A percentile compares a stretch with the other conserved stretches of the same genome.
These are phyloP conservation scores for Philonicus albiceps DNA, from an alignment of 2,888 invertebrate species.

Conservation along the genomic window DNA sequence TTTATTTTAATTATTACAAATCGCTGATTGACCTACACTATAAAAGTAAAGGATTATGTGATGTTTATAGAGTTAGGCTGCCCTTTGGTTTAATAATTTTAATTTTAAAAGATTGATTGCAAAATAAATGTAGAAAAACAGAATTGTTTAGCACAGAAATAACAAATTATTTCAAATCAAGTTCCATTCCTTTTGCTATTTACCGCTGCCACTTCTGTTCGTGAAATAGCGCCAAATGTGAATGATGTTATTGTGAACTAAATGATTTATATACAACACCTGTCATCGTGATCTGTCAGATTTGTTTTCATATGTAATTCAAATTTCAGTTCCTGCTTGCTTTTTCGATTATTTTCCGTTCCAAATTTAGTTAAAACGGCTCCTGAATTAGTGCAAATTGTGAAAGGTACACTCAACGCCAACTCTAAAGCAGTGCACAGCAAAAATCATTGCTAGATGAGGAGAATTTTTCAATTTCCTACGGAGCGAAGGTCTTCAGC, in stretches of 20 bases:
- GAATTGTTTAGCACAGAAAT: no score
- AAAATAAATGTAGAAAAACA: no score
- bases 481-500: not conserved
- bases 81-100: no score
- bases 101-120: no score
- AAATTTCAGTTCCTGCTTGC: not conserved
- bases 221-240: not conserved
- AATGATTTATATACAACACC: not conserved
- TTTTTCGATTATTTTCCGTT: not conserved
- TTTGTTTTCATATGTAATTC: not conserved
- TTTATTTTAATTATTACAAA: no score
- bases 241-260: not conserved
- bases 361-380: not conserved
- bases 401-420: not conserved
- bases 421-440: not conserved
- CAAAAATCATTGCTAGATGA: not conserved
- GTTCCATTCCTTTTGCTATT: not conserved
- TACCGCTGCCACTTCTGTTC: no score
- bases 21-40: no score
- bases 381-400: not conserved
- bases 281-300: not conserved
- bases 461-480: not conserved
- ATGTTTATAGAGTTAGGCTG: no score
- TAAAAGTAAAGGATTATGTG: no score
- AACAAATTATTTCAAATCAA: no score